Base-by-base conservation (phyloP, 2,113 vertebrate genomes). In the Ochotona curzoniae region DNA sequence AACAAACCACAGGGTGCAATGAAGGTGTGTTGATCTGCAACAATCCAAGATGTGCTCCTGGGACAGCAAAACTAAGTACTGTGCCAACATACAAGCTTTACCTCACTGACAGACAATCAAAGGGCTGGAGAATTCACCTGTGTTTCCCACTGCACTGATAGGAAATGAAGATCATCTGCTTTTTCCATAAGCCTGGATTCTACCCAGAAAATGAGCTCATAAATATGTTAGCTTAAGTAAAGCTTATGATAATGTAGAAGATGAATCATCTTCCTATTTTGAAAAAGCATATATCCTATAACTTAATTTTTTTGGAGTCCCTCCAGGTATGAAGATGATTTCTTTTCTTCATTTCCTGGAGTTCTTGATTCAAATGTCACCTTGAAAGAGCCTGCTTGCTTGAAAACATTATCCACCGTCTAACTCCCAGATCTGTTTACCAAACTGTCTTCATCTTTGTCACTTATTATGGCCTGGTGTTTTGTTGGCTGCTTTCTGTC, bases 181-280 rank as follows among this genome's bases (percentile, higher is more conserved):
- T 81, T 81, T 86, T 76, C 75, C 89, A 18, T 9, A 93, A 90
- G 38, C 26, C 32, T 78, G 83, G 78, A 92, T 57, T 92, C 92
- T 69, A 23, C 70, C 92, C 94, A 91, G 85, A 91, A 80, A 28
- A 84, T 92, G 90, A 92, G 61, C 61, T 95, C 81, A 93, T 87
- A 91, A 96, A 96, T 93, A 81, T 75, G 30, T 84, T 94, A 74
- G 69, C 67, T 87, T 95, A 93, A 90, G 80, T 88, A 84, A 95
- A 84, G 79, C 28, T 86, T 91, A 82, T 94, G 76, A 63, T 95
- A 93, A 93, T 93, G 75, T 25, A 73, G 23, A 86, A 21, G 44
- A 74, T 84, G 85, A 95, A 93, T 96, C 83, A 87, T 87, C 74
- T 94, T 89, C 35, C 93, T 90, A 10, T 87, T 94, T 94, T 91